Conservation (phyloP, 2,888 invertebrate genomes). For the Hypena proboscidalis region DNA sequence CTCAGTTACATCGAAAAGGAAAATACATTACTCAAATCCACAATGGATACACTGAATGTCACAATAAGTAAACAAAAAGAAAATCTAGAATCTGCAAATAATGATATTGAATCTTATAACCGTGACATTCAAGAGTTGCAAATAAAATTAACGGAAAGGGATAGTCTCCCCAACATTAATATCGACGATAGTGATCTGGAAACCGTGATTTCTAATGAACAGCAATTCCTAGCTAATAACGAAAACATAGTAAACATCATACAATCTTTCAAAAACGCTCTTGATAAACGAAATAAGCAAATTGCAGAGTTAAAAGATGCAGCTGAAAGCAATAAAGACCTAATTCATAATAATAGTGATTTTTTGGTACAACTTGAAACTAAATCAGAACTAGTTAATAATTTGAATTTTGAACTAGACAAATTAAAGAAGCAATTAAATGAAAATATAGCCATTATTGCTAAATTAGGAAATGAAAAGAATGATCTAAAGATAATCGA, state of each 20-base stretch:
- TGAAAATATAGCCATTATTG: slow-evolving; percentile 49
- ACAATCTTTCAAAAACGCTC: slow-evolving; percentile 58
- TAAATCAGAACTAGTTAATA: slow-evolving; percentile 51
- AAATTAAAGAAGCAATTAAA: slow-evolving; percentile 45
- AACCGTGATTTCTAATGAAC: slow-evolving; percentile 67
- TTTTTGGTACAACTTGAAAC: slow-evolving; percentile 44
- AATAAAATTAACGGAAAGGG: slow-evolving; percentile 56
- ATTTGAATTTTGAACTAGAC: slow-evolving; percentile 11
- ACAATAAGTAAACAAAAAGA: slow-evolving; percentile 63
- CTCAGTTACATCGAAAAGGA: slow-evolving; percentile 57
- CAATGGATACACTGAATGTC: slow-evolving; percentile 60
- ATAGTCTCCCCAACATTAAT: slow-evolving; percentile 41
- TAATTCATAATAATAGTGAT: slow-evolving; percentile 16
- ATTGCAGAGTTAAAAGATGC: slow-evolving; percentile 56
- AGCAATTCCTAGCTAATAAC: slow-evolving; percentile 68
- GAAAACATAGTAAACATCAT: slow-evolving; percentile 74
- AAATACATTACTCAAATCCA: slow-evolving; percentile 58
- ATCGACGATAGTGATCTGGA: slow-evolving; percentile 58
- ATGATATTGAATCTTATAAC: slow-evolving; percentile 65
- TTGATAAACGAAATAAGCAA: slow-evolving; percentile 62
- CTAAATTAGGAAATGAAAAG: slow-evolving; percentile 51
- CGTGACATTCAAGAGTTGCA: slow-evolving; percentile 65
- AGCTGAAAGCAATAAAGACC: slow-evolving; percentile 25
- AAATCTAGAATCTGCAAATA: slow-evolving; percentile 52
- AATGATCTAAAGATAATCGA: slow-evolving; percentile 39